Evolutionary conservation across 2,113 vertebrate genomes (phyloP).

Genomic region (Eleginops maclovinus): DNA sequence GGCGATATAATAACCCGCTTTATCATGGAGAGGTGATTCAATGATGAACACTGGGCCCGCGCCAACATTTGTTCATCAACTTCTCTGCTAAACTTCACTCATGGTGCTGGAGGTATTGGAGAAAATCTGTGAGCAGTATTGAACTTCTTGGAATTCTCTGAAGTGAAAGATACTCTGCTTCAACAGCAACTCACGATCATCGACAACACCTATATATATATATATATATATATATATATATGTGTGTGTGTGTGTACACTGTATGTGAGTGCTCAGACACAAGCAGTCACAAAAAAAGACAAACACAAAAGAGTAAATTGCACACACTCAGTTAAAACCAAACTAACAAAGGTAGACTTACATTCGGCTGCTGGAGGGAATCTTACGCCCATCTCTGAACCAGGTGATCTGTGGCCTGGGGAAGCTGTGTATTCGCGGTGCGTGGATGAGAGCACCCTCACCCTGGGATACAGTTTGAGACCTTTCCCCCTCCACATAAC

Average conservation of each 20-base stretch:
- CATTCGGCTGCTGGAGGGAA: slow-evolving; percentile 96
- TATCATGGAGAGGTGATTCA: slow-evolving; percentile 77
- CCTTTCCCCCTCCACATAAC: slow-evolving; percentile 90
- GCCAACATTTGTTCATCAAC: slow-evolving; percentile 66
- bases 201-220: slow-evolving; percentile 12
- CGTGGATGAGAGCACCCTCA: slow-evolving; percentile 89
- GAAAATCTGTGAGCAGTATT: slow-evolving; percentile 63
- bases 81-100: slow-evolving; percentile 67
- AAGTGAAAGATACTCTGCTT: slow-evolving; percentile 48
- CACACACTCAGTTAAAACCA: background rate
- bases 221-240: background rate
- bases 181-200: slow-evolving; percentile 18
- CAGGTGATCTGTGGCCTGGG: slow-evolving; percentile 98
- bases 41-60: slow-evolving; percentile 69
- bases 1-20: slow-evolving; percentile 79
- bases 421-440: slow-evolving; percentile 95
- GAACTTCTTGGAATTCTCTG: slow-evolving; percentile 58
- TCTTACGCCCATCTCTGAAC: slow-evolving; percentile 98
- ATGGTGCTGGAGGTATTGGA: slow-evolving; percentile 24
- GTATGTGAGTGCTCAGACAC: background rate
- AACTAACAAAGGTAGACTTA: slow-evolving; percentile 78
- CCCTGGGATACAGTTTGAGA: slow-evolving; percentile 92
- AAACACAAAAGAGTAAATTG: slow-evolving; percentile 6
- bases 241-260: too few species aligned
- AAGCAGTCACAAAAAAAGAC: background rate